Percentiles rank a stretch among this genome's conserved stretches.
Conservation (phyloP, 2,888 invertebrate species). For the Rhogogaster chlorosoma region DNA sequence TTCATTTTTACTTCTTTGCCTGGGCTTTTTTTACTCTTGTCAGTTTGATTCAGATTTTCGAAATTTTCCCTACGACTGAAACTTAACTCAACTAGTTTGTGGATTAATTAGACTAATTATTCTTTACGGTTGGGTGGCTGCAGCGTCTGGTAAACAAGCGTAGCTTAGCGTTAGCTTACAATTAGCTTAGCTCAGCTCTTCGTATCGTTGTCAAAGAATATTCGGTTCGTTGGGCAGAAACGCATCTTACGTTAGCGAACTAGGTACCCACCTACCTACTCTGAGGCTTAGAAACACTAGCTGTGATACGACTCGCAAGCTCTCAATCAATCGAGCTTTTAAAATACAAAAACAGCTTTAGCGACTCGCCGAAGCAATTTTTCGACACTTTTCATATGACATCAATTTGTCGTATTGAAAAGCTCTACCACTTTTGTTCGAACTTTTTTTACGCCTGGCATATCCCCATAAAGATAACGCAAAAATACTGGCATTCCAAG, state of each 20-base stretch:
- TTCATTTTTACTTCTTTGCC: background rate
- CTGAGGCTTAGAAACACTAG: background rate
- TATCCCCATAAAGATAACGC: too few species aligned
- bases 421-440: background rate
- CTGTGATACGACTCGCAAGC: background rate
- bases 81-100: slow-evolving; percentile 51
- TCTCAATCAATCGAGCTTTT: background rate
- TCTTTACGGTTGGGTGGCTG: slow-evolving; percentile 64
- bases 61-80: background rate
- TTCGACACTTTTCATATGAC: background rate
- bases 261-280: background rate
- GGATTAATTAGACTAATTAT: slow-evolving; percentile 72
- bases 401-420: background rate
- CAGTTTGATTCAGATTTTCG: background rate
- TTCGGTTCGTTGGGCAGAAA: slow-evolving; percentile 57
- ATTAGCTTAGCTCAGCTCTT: slow-evolving; percentile 30
- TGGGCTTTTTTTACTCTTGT: background rate
- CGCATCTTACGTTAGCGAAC: slow-evolving; percentile 50
- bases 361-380: background rate
- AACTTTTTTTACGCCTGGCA: too few species aligned
- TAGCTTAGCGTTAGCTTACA: slow-evolving; percentile 49
- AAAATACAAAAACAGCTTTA: background rate
- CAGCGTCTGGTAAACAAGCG: slow-evolving; percentile 47
- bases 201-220: slow-evolving; percentile 51
- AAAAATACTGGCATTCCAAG: background rate